Conservation (phyloP, 2,113 vertebrate species). For the Montifringilla adamsi region DNA sequence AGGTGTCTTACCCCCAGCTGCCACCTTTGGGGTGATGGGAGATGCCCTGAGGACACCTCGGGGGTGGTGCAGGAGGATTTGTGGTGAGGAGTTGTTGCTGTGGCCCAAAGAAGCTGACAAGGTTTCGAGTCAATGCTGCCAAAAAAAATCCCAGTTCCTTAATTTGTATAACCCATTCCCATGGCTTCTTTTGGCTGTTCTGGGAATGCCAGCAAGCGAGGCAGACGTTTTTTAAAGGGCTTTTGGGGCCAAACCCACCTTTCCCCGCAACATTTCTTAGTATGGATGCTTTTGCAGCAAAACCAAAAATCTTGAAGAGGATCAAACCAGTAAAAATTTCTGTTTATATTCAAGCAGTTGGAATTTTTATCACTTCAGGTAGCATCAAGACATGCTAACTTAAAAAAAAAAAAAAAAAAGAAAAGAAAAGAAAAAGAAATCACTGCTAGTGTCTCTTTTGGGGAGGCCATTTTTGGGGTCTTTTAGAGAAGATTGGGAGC, state of each 20-base stretch:
- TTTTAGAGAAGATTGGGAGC: neutral
- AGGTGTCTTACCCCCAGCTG: rapidly evolving
- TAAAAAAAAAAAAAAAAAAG: neutral
- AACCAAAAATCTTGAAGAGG: too few relatives aligned
- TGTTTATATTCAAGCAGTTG: neutral
- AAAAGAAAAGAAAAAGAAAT: too few relatives aligned
- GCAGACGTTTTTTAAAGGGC: rapidly evolving
- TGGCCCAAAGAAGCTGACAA: neutral
- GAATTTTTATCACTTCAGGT: neutral
- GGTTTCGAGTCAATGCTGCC: neutral
- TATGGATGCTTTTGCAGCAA: neutral
- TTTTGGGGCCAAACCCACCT: neutral
- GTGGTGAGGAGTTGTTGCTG: neutral
- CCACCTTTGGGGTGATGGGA: neutral
- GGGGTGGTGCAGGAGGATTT: neutral
- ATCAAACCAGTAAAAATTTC: neutral
- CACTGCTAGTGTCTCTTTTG: neutral
- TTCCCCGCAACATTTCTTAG: neutral
- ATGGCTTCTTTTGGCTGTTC: neutral
- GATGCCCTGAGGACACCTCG: rapidly evolving
- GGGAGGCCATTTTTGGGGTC: neutral
- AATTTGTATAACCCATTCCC: neutral
- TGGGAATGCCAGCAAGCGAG: neutral
- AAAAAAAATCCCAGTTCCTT: neutral
- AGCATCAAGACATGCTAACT: rapidly evolving